Evolutionary conservation across 1,140 invertebrate genomes (phyloP), one percentile per base, ranked within the genome.

Genomic region (Rhagoletis zephyria): DNA sequence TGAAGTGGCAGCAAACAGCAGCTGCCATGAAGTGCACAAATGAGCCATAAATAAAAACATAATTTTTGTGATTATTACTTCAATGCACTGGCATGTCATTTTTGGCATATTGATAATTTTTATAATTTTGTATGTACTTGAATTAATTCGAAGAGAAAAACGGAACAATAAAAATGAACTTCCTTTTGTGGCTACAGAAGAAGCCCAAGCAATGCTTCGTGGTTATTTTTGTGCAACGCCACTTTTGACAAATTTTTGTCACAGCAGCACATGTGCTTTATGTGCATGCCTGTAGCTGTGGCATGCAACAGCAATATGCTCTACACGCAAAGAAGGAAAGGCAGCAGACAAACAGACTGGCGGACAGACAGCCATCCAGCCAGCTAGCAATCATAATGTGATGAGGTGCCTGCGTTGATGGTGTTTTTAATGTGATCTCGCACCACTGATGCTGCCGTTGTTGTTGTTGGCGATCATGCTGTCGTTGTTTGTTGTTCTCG

Each of bases 21-120:
- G 89, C 85, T 90, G 89, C 91, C 91, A 91, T 90, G 92, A 91
- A 90, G 91, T 89, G 7, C 16, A 51, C 89, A 91, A 91, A 91
- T 91, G 91, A 89, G 89, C 91, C 91, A 91, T 92, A 90, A 92
- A 91, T 92, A 92, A 92, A 91, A 92, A 90, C 91, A 92, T 92
- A 89, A 90, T 91, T 92, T 92, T 90, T 90, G 89, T 89, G 88
- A 89, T 89, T 87, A 65, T 70, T 81, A 81, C 56, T 81, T 81
- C 74, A 81, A 56, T 81, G 74, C 74, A 81, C 74, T 81, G 74
- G 19, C 74, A 81, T 81, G 74, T 81, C 74, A 81, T 56, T 56
- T 81, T 81, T 81, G 48, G 74, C 74, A 81, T 81, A 81, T 81
- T 51, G 7, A 81, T 14, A 74, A 48, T 48, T 81, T 81, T 30